Base-by-base conservation (phyloP, 2,797 vertebrate genomes). In the Paguma larvata region DNA sequence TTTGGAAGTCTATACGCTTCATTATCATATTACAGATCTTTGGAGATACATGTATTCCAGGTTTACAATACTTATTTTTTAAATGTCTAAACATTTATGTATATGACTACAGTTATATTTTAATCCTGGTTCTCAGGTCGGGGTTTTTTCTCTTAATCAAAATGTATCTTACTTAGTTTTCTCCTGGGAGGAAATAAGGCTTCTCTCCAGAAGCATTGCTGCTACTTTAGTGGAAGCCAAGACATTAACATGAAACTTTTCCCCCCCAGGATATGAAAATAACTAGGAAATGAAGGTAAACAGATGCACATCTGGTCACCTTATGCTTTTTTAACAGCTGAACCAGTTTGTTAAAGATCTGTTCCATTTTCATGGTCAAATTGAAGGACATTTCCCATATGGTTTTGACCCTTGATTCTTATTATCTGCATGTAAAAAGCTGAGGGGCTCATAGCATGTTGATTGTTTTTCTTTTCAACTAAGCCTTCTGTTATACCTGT, bases 261-360 rank as follows among this genome's bases (percentile, higher is more conserved):
- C 7, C 0, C 11, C 56, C 23, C 41, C 3, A 73, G 32, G 44
- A 70, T 75, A 16, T 79, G 75, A 86, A 56, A 72, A 82, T n/a
- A 92, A 34, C 41, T 86, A 38, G 51, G 75, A 86, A 89, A 72
- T 70, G 63, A 84, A 93, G 51, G 70, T 56, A 89, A 95, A 46
- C 32, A 83, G 67, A 93, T 68, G 9, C 14, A 96, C 86, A 86
- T 84, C 73, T 95, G 90, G 68, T 92, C 27, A 56, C 65, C 87
- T 89, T 41, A 41, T 59, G 53, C 78, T 83, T 91, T 95, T n/a
- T 77, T 27, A 91, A 65, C 32, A 84, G 41, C 68, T 6, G 38
- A 87, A 80, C 5, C 27, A 53, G 19, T 73, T 94, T 62, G 30
- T 83, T 67, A 91, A 83, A 95, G 63, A 89, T 78, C 25, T 63